Base-by-base conservation (phyloP, 92 coral and sea anemone species). In the Ricordea florida region DNA sequence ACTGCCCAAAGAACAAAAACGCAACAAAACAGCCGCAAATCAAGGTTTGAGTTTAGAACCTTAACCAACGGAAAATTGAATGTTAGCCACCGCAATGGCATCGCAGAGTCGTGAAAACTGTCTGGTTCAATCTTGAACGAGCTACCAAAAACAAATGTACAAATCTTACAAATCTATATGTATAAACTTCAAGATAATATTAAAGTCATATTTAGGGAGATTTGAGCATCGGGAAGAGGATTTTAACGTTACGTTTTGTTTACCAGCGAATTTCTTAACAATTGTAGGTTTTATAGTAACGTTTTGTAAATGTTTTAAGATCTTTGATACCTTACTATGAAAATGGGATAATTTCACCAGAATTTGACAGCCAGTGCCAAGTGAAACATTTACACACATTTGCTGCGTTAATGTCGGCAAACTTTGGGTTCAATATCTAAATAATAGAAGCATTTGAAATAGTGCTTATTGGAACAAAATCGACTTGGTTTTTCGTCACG, bases 1-100 rank as follows among this genome's bases (percentile, higher is more conserved):
- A 96, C 81, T 96, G 99, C 63, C 99, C 97, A 14, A 87, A 93
- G 72, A 96, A 96, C 89, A 96, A 96, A 72, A 92, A 78, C 70
- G 84, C 88, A 11, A 56, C 80, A 42, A 91, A 91, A 42, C 85
- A 64, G 83, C 83, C 51, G 32, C 80, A 59, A n/a, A n/a, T n/a
- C n/a, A n/a, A n/a, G 48, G 86, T 74, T 37, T 86, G 72, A 71
- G 36, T 33, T 36, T 1, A 10, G 3, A 3, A n/a, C 9, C 31
- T 10, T 57, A n/a, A n/a, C n/a, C n/a, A n/a, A n/a, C n/a, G n/a
- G n/a, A n/a, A n/a, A n/a, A n/a, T n/a, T n/a, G n/a, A n/a, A n/a
- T n/a, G n/a, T n/a, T n/a, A n/a, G n/a, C n/a, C n/a, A n/a, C n/a
- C n/a, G n/a, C n/a, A n/a, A n/a, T n/a, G n/a, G n/a, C n/a, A n/a